phyloP scores from a whole-genome alignment of 2,797 vertebrate genomes.

The Moxostoma hubbsi region DNA sequence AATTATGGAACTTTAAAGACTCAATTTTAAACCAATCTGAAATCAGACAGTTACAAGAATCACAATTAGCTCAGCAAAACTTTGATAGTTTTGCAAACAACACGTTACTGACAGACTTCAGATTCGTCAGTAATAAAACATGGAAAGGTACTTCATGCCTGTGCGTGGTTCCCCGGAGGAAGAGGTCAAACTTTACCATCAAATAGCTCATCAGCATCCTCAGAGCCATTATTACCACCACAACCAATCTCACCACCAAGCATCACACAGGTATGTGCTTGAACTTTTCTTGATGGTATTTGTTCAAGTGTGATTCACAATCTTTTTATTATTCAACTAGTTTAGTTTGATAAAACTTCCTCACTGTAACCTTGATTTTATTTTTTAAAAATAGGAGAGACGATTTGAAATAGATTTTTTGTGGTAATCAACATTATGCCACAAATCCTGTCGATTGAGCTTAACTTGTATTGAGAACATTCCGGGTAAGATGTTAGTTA shows the following conservation, averaged over 20 bases:
- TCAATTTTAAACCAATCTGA: too few relatives aligned
- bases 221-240: conserved; percentile 54
- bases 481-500: too few relatives aligned
- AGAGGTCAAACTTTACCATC: conserved; percentile 65
- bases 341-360: too few relatives aligned
- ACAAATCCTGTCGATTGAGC: too few relatives aligned
- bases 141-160: conserved; percentile 82
- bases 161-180: conserved; percentile 68
- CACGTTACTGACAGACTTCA: conserved; percentile 70
- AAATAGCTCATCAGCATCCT: conserved; percentile 47
- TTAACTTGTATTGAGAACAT: too few relatives aligned
- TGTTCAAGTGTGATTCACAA: neutral
- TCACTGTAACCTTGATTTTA: too few relatives aligned
- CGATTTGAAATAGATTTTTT: too few relatives aligned
- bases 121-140: conserved; percentile 76
- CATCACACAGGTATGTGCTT: conserved; percentile 51
- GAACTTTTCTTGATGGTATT: neutral
- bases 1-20: too few relatives aligned
- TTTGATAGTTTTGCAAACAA: neutral
- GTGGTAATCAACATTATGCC: too few relatives aligned
- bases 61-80: neutral
- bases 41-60: too few relatives aligned
- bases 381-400: too few relatives aligned
- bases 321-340: too few relatives aligned
- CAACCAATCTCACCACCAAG: conserved; percentile 45